Evolutionary conservation across 2,888 invertebrate species (phyloP).

Genomic region (Hydroisotoma schaefferi): DNA sequence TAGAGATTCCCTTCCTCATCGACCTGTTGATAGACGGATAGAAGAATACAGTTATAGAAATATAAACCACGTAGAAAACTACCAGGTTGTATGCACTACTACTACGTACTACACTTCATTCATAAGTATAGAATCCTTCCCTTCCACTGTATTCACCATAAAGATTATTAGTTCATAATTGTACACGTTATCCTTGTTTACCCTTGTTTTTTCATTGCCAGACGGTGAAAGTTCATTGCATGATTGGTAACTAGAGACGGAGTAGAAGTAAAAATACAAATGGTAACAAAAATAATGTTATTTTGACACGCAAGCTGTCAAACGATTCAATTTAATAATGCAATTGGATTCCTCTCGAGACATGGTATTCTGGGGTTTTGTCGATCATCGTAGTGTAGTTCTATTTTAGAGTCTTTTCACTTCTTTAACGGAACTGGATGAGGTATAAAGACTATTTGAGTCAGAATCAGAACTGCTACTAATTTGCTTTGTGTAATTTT

Average conservation of each 20-base stretch:
- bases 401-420: too few species aligned
- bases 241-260: not conserved
- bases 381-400: too few species aligned
- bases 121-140: not conserved
- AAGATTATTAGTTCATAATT: not conserved
- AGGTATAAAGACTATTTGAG: too few species aligned
- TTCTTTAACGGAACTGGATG: too few species aligned
- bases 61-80: conserved; percentile 1
- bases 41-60: conserved; percentile 5
- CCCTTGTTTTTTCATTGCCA: too few species aligned
- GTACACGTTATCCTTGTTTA: too few species aligned
- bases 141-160: not conserved
- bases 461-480: too few species aligned
- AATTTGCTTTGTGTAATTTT: too few species aligned
- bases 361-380: too few species aligned
- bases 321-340: conserved; percentile 11
- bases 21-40: conserved; percentile 62
- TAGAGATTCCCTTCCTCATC: conserved; percentile 79
- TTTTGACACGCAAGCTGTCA: conserved; percentile 1
- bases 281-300: conserved; percentile 2
- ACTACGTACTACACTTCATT: not conserved
- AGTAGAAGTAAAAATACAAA: not conserved
- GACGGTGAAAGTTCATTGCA: not conserved
- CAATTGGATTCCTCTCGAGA: not conserved
- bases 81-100: not conserved